Evolutionary conservation across 2,113 vertebrate species (phyloP), one percentile per base, ranked within the genome.

Genomic region (Heterotilapia buettikoferi): DNA sequence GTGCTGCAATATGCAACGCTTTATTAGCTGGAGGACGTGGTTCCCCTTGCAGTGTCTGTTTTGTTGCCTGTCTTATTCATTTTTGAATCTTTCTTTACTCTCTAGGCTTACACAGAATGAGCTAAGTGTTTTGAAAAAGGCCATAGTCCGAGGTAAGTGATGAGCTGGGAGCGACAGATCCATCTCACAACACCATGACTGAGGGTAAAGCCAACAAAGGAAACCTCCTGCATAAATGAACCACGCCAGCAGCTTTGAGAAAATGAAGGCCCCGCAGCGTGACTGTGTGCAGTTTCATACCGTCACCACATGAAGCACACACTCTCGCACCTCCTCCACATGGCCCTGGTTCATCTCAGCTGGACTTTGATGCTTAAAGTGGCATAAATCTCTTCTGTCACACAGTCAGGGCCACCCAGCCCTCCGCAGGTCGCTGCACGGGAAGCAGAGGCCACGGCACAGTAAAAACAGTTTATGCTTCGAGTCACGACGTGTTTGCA

Each of bases 331-430:
- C 45, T 52, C 45, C 26, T 78, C 66, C 19, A 61, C 61, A 56
- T 1, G 45, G 86, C 29, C 54, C 89, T 26, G 82, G 45, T 78
- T 78, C 14, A 38, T 88, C 84, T 81, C 86, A 84, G 86, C 83
- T 80, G 86, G 53, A 45, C 71, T 61, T 83, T 2, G 43, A 53
- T 14, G 54, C 11, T 86, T 84, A 10, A 57, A 50, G 47, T 18
- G 29, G 21, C 54, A 52, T 91, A 89, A 91, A 91, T 89, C 86
- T 80, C 71, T 19, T 6, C 43, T 33, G 31, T 36, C 54, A 59
- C 38, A 24, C 21, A 5, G n/a, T 29, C 56, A 14, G 24, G 88
- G 61, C 88, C 86, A 84, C 86, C 88, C 83, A 47, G 47, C 61
- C 54, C 85, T 43, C 86, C 3, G 31, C 73, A 68, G 88, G 73